These are phyloP conservation scores for Ammodytes marinus DNA, from an alignment of 2,113 vertebrate genomes.

Conservation along the genomic window DNA sequence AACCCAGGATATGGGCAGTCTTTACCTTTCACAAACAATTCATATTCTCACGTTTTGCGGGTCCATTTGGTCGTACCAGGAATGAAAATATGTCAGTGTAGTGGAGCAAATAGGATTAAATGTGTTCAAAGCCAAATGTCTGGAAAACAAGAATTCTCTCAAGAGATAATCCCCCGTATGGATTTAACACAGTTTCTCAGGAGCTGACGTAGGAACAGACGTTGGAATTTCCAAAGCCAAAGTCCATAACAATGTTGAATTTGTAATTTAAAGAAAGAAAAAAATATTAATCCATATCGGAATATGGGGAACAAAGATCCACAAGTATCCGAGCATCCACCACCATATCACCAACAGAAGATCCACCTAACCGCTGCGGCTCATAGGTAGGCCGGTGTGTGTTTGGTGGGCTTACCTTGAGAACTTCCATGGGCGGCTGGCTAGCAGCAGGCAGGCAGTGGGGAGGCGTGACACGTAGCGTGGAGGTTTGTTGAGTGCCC, in stretches of 20 bases:
- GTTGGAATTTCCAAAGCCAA: constrained; percentile 37
- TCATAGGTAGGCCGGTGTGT: neutral
- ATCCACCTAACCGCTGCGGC: neutral
- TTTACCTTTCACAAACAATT: constrained; percentile 66
- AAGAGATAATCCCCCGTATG: constrained; percentile 82
- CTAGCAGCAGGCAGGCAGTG: constrained; percentile 81
- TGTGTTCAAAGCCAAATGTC: constrained; percentile 85
- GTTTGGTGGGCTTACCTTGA: constrained; percentile 87
- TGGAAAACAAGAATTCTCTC: constrained; percentile 86
- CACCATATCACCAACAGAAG: neutral
- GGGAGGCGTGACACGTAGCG: constrained; percentile 87
- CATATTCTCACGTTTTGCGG: constrained; percentile 83
- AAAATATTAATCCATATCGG: constrained; percentile 8
- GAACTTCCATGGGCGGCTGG: constrained; percentile 90
- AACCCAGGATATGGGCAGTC: constrained; percentile 28
- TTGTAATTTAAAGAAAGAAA: neutral
- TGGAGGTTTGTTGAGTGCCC: constrained; percentile 83
- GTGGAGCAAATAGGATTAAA: constrained; percentile 94
- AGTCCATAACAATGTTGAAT: constrained; percentile 27
- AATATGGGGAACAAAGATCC: neutral
- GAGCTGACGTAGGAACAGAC: constrained; percentile 41
- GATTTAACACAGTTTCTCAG: constrained; percentile 77
- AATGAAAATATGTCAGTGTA: constrained; percentile 89
- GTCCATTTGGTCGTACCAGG: constrained; percentile 81
- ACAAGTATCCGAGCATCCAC: neutral